Conservation (phyloP, 2,888 invertebrate genomes). For the Drosophila subquinaria region DNA sequence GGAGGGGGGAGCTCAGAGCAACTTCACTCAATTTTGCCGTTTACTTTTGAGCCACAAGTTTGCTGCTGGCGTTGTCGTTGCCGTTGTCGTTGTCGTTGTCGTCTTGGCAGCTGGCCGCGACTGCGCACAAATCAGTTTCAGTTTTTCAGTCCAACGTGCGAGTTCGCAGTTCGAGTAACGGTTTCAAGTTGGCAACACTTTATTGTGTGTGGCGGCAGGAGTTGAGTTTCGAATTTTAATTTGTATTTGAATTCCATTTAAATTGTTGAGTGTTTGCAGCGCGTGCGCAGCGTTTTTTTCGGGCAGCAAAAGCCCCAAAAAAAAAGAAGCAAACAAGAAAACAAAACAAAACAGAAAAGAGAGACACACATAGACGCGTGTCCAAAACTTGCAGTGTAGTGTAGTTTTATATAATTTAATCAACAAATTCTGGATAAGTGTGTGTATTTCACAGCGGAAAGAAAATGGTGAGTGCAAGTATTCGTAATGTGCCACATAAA, state of each 20-base stretch:
- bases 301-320: conserved; percentile 15
- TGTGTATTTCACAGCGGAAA: conserved; percentile 7
- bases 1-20: conserved; percentile 5
- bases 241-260: conserved; percentile 2
- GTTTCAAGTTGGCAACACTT: conserved; percentile 51
- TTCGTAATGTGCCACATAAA: conserved; percentile 25
- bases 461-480: conserved; percentile 70
- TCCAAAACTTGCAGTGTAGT: conserved; percentile 33
- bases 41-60: conserved; percentile 59
- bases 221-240: conserved; percentile 15
- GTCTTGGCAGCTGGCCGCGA: conserved; percentile 80
- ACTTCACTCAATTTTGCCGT: conserved; percentile 58
- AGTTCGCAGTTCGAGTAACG: conserved; percentile 80
- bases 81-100: conserved; percentile 35
- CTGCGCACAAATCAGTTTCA: conserved; percentile 84
- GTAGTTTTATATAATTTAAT: conserved; percentile 7
- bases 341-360: not conserved
- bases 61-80: conserved; percentile 23
- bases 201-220: conserved; percentile 36
- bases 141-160: conserved; percentile 85
- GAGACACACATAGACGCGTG: conserved; percentile 2
- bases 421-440: conserved; percentile 22
- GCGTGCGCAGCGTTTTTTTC: conserved; percentile 18
- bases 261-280: conserved; percentile 25
- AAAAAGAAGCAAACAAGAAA: not conserved